Evolutionary conservation across 1,140 invertebrate species (phyloP), one percentile per base, ranked within the genome.

Genomic region (Magallana angulata): DNA sequence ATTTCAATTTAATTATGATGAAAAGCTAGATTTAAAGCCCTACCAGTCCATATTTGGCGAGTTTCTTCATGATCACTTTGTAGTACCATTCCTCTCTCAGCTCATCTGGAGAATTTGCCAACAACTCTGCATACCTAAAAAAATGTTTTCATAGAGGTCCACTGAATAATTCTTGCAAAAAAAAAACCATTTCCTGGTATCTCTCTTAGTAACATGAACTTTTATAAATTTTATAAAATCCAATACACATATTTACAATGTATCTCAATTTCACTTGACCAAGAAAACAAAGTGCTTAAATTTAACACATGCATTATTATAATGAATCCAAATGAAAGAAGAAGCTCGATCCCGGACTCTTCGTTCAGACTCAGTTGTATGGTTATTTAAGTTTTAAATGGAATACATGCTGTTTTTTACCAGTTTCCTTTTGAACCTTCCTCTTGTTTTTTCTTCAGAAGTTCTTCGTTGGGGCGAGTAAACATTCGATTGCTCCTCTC

Each of bases 11-110:
- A 5, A 64, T 18, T 14, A 64, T 2, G 62, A 64, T 7, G 62
- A 14, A 64, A 64, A 64, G 7, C 14, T 64, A 48, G 2, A 16
- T 64, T 18, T 14, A 60, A 24, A 62, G 59, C 36, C 93, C 91
- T 90, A 94, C 94, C 91, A 93, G 76, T 84, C 93, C 94, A 91
- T 92, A 93, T 87, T 90, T 92, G 48, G 84, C 90, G 0, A 94
- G 88, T 89, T 94, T 94, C 12, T 91, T 85, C 2, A 94, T 89
- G 64, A 94, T 93, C 68, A 90, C 89, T 84, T 90, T 88, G 85
- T 93, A 94, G 83, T 92, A 92, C 94, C 94, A 94, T 82, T 91
- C 71, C 16, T 91, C 82, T 57, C 90, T 90, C 8, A 93, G 36
- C n/a, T 92, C 88, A 18, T 68, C 62, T 9, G 93, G 92, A 76